Conservation (phyloP, 2,113 vertebrate species). For the Misgurnus mizolepis region DNA sequence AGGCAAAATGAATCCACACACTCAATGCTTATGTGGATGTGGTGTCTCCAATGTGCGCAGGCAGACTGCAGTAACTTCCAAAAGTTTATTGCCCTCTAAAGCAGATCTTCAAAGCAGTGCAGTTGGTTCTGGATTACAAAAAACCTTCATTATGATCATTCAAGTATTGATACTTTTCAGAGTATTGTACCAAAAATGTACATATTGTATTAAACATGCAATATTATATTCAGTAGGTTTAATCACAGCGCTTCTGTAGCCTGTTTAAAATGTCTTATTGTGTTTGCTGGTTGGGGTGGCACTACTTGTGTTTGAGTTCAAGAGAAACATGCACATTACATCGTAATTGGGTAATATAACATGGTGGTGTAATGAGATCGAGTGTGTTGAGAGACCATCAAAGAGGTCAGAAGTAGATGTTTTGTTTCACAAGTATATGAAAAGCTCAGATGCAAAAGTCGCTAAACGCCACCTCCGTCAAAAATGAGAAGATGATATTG, state of each 20-base stretch:
- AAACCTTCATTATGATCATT: background rate
- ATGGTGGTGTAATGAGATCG: background rate
- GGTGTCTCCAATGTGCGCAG: background rate
- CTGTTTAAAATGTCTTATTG: no score
- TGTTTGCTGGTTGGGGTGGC: background rate
- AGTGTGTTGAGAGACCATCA: no score
- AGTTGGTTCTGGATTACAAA: background rate
- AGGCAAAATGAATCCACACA: background rate
- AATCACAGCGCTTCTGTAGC: background rate
- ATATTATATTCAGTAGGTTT: background rate
- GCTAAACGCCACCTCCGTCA: no score
- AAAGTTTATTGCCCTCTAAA: background rate
- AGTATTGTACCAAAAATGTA: no score
- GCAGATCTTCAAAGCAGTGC: background rate
- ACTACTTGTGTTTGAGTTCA: background rate
- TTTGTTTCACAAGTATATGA: no score
- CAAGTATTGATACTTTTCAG: background rate
- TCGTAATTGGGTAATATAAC: background rate
- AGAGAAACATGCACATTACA: background rate
- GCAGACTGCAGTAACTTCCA: background rate
- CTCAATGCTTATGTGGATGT: background rate
- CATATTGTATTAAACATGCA: background rate
- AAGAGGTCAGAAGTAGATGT: no score
- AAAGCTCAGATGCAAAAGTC: no score
- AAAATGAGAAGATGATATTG: no score